Percentiles rank a stretch among this genome's conserved stretches.
Conservation (phyloP, 2,113 vertebrate species). For the Galeopterus variegatus region DNA sequence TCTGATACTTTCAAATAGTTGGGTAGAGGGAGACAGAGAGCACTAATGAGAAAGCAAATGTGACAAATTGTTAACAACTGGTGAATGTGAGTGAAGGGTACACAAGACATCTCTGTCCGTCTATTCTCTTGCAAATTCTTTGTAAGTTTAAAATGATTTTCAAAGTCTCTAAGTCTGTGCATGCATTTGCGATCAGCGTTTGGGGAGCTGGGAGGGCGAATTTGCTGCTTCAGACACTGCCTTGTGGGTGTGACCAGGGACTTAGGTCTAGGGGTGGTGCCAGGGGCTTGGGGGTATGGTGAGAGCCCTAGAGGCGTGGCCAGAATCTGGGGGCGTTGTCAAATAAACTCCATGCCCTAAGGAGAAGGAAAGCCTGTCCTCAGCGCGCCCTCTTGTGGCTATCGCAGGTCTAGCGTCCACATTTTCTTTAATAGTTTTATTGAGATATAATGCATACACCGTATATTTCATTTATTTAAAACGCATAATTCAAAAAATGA, state of each 20-base stretch:
- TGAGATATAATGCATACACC: not conserved
- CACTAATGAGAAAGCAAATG: no score
- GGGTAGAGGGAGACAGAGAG: no score
- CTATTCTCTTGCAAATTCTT: not conserved
- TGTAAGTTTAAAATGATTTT: not conserved
- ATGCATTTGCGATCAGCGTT: not conserved
- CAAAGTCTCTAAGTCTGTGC: not conserved
- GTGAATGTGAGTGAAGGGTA: no score
- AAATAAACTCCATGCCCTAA: not conserved
- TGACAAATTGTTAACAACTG: no score
- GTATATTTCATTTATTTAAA: not conserved
- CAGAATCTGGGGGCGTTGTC: not conserved
- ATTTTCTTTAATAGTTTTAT: not conserved
- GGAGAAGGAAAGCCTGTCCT: not conserved
- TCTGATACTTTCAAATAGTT: not conserved
- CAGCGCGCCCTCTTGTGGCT: conserved; percentile 68
- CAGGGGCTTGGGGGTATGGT: not conserved
- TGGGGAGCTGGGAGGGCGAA: not conserved
- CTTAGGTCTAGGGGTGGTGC: not conserved
- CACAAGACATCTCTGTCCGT: no score
- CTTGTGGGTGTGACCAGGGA: not conserved
- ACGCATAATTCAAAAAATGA: not conserved
- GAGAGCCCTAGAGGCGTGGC: not conserved
- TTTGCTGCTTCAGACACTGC: not conserved
- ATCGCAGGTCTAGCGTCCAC: not conserved